Base-by-base conservation (phyloP, 2,113 vertebrate species). In the Psophia crepitans region DNA sequence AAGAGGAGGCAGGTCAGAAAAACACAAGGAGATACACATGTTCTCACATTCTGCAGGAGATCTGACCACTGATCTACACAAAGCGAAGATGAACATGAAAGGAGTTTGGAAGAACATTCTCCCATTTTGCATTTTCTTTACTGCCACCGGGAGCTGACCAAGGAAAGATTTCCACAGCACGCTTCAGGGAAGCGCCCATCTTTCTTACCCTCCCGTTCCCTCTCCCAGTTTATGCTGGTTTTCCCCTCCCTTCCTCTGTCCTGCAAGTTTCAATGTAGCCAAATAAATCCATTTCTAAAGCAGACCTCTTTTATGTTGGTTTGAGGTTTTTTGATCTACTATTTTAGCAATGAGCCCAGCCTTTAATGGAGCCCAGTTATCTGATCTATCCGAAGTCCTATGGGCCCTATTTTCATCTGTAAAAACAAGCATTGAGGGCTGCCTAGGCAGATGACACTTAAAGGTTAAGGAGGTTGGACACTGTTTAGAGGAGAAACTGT, bases 391-490 rank as follows among this genome's bases (percentile, higher is more conserved):
- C 30, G 9, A 54, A 83, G 61, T 79, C 64, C 83, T 89, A 22
- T 21, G 79, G 76, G 78, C 18, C 41, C 60, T 71, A 54, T 90
- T 91, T 89, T 92, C 32, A 78, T 39, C 73, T 65, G 43, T 80
- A 71, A 89, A 96, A 95, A 95, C 79, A 94, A 89, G 71, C 46
- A 88, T 1, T 78, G 64, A 88, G 27, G 64, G 46, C 53, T 90
- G 80, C 63, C 69, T 46, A 84, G 69, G 65, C 46, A 89, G 66
- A 71, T 79, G 87, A 93, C 84, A 92, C 92, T 88, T 61, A 83
- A 90, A 97, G 71, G 84, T 93, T 92, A 90, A 94, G 89, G 60
- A 96, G 53, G 28, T 63, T 91, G 90, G 64, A 89, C 54, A 54
- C 12, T 33, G 18, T 63, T 90, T 90, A 91, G 94, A 95, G 71